Percentiles rank a stretch among this genome's conserved stretches.
Conservation (phyloP, 2,797 vertebrate genomes). For the Gastrophryne carolinensis region DNA sequence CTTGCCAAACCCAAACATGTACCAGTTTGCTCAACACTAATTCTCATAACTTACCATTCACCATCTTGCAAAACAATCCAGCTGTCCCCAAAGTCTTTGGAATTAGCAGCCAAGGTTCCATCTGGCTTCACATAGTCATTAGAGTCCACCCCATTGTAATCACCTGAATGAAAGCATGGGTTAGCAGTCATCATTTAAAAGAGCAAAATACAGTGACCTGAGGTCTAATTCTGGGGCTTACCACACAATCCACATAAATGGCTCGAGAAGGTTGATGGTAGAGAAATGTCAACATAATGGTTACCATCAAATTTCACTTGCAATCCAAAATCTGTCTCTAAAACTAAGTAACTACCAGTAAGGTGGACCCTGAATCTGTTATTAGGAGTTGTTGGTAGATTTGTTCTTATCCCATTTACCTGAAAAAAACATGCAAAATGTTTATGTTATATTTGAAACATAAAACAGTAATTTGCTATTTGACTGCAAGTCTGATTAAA, state of each 20-base stretch:
- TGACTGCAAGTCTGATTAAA: too few species aligned
- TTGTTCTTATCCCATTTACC: slow-evolving; percentile 74
- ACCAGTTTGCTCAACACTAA: too few species aligned
- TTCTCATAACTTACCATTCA: slow-evolving; percentile 70
- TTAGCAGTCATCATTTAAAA: not conserved
- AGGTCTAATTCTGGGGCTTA: slow-evolving; percentile 61
- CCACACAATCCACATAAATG: slow-evolving; percentile 86
- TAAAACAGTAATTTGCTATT: too few species aligned
- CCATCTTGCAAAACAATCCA: slow-evolving; percentile 79
- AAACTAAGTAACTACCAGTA: slow-evolving; percentile 82
- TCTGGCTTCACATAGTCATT: slow-evolving; percentile 82
- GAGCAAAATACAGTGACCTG: not conserved
- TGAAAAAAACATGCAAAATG: slow-evolving; percentile 52
- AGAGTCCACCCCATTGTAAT: slow-evolving; percentile 75
- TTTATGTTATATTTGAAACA: not conserved
- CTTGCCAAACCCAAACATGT: too few species aligned
- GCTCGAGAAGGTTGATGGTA: slow-evolving; percentile 72
- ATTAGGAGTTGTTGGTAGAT: slow-evolving; percentile 68
- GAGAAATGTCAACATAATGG: slow-evolving; percentile 81
- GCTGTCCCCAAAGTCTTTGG: slow-evolving; percentile 81
- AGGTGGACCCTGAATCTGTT: slow-evolving; percentile 69
- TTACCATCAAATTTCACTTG: slow-evolving; percentile 83
- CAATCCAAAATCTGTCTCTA: slow-evolving; percentile 80
- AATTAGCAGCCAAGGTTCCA: slow-evolving; percentile 67
- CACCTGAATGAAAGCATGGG: slow-evolving; percentile 66